Evolutionary conservation across 2,797 vertebrate species (phyloP).

Genomic region (Natrix natrix): DNA sequence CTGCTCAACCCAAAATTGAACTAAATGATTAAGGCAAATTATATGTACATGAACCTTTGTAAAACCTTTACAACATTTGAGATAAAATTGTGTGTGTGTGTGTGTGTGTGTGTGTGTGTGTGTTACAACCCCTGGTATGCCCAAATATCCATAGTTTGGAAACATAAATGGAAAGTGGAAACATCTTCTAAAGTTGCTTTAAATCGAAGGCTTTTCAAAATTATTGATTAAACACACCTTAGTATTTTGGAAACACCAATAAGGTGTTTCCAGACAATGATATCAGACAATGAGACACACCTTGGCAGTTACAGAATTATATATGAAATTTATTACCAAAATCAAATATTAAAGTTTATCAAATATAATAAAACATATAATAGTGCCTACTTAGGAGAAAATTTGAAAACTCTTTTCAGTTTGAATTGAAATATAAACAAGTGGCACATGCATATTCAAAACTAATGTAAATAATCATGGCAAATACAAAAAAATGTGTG

Average conservation of each 20-base stretch:
- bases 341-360: background rate
- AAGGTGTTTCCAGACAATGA: background rate
- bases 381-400: background rate
- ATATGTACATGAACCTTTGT: background rate
- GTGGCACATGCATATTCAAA: conserved; percentile 5
- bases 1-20: background rate
- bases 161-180: background rate
- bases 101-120: too few relatives aligned
- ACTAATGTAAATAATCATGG: background rate
- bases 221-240: background rate
- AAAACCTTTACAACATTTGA: background rate
- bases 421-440: background rate
- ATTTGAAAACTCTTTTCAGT: background rate
- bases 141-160: background rate
- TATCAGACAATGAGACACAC: background rate
- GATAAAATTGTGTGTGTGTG: background rate
- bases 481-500: conserved; percentile 6
- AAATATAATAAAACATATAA: background rate
- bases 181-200: background rate
- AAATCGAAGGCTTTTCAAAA: background rate
- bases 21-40: background rate
- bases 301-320: background rate
- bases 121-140: too few relatives aligned
- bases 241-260: background rate
- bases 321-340: too few relatives aligned